Evolutionary conservation across 2,797 vertebrate species (phyloP).

Genomic region (Hydrophis major): DNA sequence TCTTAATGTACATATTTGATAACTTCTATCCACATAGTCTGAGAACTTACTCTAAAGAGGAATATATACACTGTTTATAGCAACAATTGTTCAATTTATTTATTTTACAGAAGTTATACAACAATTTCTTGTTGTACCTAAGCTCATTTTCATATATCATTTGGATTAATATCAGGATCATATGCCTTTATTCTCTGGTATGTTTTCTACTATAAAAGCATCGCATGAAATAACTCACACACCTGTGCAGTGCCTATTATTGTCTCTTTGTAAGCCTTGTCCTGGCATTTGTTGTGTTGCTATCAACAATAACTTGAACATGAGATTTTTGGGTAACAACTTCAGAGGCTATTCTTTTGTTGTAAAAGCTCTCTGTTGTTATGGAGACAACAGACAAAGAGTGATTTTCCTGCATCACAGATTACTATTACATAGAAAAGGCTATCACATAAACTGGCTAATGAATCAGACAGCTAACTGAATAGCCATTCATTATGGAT

Average conservation of each 20-base stretch:
- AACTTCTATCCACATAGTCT: slow-evolving; percentile 3
- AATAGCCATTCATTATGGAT: neutral
- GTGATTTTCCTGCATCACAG: slow-evolving; percentile 56
- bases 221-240: slow-evolving; percentile 41
- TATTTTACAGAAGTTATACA: slow-evolving; percentile 48
- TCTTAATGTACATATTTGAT: neutral
- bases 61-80: neutral
- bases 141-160: slow-evolving; percentile 54
- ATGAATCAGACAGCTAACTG: neutral
- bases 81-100: slow-evolving; percentile 41
- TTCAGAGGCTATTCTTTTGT: slow-evolving; percentile 68
- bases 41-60: slow-evolving; percentile 36
- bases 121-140: slow-evolving; percentile 53
- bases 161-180: slow-evolving; percentile 56
- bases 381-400: slow-evolving; percentile 75
- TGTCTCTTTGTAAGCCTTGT: slow-evolving; percentile 50
- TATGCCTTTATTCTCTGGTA: slow-evolving; percentile 47
- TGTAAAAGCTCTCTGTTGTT: slow-evolving; percentile 72
- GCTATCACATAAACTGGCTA: neutral
- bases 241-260: slow-evolving; percentile 48
- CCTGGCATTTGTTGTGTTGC: slow-evolving; percentile 56
- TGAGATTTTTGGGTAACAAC: slow-evolving; percentile 67
- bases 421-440: slow-evolving; percentile 43
- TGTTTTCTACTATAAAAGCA: slow-evolving; percentile 61
- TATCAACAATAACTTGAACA: slow-evolving; percentile 55